These are phyloP conservation scores for Cetonia aurata DNA, from an alignment of 2,888 invertebrate genomes.

Conservation along the genomic window DNA sequence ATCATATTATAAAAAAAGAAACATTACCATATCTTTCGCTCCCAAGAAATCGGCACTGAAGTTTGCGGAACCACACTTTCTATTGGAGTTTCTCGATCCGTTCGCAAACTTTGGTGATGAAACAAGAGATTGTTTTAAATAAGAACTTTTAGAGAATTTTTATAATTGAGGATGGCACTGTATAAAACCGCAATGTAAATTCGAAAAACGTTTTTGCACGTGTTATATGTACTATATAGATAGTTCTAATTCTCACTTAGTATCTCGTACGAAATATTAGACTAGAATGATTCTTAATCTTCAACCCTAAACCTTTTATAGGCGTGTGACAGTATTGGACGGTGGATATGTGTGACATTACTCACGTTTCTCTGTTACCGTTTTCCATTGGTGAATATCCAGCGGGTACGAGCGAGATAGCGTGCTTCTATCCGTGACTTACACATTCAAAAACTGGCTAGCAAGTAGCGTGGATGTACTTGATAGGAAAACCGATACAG, in stretches of 20 bases:
- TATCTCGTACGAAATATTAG: slow-evolving; percentile 35
- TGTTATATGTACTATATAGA: not conserved
- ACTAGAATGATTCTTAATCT: slow-evolving; percentile 31
- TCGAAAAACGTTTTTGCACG: too few relatives aligned
- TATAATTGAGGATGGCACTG: not conserved
- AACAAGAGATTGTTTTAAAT: not conserved
- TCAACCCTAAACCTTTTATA: slow-evolving; percentile 34
- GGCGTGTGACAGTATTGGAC: slow-evolving; percentile 6
- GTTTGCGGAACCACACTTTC: too few relatives aligned
- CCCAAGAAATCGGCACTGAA: too few relatives aligned
- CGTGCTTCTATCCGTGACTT: too few relatives aligned
- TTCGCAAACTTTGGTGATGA: too few relatives aligned
- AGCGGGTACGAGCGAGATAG: slow-evolving; percentile 8
- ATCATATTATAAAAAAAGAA: too few relatives aligned
- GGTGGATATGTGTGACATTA: slow-evolving; percentile 24
- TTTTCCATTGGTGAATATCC: slow-evolving; percentile 18
- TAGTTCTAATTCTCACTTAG: slow-evolving; percentile 33
- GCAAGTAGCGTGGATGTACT: too few relatives aligned
- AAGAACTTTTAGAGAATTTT: too few relatives aligned
- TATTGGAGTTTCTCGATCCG: too few relatives aligned
- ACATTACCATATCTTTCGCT: too few relatives aligned
- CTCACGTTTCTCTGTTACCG: slow-evolving; percentile 24
- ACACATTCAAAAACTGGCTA: too few relatives aligned
- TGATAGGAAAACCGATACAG: too few relatives aligned
- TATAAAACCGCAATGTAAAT: not conserved